These are phyloP conservation scores for Alligator sinensis DNA, from an alignment of 2,113 vertebrate species.

Conservation along the genomic window DNA sequence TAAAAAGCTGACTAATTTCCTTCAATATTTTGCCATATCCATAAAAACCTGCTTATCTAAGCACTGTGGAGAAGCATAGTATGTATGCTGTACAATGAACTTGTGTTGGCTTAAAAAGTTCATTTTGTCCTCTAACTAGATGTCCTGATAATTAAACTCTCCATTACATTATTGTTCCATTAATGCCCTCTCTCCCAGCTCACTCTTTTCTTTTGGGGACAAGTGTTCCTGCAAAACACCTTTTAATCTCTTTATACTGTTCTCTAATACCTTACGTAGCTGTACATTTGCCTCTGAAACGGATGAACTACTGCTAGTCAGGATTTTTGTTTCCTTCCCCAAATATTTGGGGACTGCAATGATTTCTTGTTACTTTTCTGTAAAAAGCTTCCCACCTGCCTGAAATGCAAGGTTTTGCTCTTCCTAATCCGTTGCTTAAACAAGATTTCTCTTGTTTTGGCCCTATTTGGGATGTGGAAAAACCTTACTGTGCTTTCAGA, in stretches of 20 bases:
- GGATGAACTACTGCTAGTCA: neutral
- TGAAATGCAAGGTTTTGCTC: too few species aligned
- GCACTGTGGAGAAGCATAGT: neutral
- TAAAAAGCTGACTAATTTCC: constrained; percentile 48
- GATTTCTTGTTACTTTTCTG: too few species aligned
- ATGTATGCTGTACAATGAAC: neutral
- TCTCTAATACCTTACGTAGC: neutral
- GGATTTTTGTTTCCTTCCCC: neutral
- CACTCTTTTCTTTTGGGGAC: neutral
- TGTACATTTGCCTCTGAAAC: too few species aligned
- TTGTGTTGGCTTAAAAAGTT: neutral
- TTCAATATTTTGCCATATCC: neutral
- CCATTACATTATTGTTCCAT: neutral
- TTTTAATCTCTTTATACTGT: neutral
- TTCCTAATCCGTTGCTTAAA: too few species aligned
- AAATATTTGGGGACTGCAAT: too few species aligned
- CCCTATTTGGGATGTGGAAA: too few species aligned
- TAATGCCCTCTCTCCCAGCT: fast-evolving
- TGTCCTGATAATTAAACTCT: neutral
- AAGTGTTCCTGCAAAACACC: neutral
- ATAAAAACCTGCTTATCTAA: neutral
- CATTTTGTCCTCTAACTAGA: neutral
- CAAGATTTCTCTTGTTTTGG: too few species aligned
- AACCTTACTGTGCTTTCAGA: too few species aligned
- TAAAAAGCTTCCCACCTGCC: too few species aligned